Evolutionary conservation across 2,888 invertebrate species (phyloP).

Genomic region (Drosophila cognata): DNA sequence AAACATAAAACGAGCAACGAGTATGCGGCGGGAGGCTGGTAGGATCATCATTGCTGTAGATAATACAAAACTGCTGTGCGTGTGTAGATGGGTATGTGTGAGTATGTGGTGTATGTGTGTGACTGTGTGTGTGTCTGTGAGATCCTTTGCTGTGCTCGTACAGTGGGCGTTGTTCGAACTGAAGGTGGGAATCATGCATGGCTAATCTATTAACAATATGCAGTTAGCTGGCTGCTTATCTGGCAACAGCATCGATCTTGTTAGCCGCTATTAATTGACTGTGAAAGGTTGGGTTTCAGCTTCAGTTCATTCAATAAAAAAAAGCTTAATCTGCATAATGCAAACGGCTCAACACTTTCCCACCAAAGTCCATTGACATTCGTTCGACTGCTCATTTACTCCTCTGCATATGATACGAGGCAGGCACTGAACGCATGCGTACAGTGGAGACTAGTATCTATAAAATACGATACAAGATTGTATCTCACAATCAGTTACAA

Average conservation of each 20-base stretch:
- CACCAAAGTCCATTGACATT: slow-evolving; percentile 77
- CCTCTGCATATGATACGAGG: slow-evolving; percentile 20
- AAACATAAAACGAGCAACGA: slow-evolving; percentile 61
- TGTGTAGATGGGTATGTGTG: background rate
- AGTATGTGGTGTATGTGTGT: background rate
- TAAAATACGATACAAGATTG: slow-evolving; percentile 59
- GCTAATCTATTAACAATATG: slow-evolving; percentile 71
- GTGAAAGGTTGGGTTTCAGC: slow-evolving; percentile 62
- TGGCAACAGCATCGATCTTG: slow-evolving; percentile 69
- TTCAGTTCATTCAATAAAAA: slow-evolving; percentile 71
- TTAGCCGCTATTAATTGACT: slow-evolving; percentile 76
- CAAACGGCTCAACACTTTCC: slow-evolving; percentile 76
- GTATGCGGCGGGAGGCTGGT: slow-evolving; percentile 19
- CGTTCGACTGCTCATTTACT: slow-evolving; percentile 42
- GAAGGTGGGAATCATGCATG: slow-evolving; percentile 43
- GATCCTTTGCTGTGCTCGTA: slow-evolving; percentile 29
- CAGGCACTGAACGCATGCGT: slow-evolving; percentile 25
- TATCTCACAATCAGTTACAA: slow-evolving; percentile 69
- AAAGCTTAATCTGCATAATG: slow-evolving; percentile 63
- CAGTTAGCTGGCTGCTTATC: slow-evolving; percentile 61
- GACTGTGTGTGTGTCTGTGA: slow-evolving; percentile 1
- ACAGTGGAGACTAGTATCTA: slow-evolving; percentile 31
- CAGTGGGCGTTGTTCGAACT: slow-evolving; percentile 46
- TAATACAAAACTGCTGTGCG: slow-evolving; percentile 19
- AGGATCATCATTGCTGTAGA: slow-evolving; percentile 58